phyloP scores from a whole-genome alignment of 1,140 invertebrate species.

The Gonioctena quinquepunctata region DNA sequence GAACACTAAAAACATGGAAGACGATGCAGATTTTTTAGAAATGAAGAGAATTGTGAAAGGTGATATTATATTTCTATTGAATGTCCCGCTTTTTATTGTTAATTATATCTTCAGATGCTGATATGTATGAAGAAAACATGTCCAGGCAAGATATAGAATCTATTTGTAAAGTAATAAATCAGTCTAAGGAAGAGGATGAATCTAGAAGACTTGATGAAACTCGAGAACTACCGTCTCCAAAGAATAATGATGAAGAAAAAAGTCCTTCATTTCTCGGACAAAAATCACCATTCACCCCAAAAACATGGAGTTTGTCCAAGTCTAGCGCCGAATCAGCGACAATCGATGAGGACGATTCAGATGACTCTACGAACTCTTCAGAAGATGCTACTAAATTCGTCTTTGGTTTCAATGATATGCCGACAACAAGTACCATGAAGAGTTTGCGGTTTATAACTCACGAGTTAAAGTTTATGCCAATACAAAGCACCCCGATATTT shows the following conservation, averaged over 20 bases:
- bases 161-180: neutral
- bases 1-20: neutral
- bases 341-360: neutral
- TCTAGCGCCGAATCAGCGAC: neutral
- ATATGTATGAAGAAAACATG: slow-evolving; percentile 11
- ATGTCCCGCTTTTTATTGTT: neutral
- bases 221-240: neutral
- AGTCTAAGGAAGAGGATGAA: neutral
- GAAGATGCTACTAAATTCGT: slow-evolving; percentile 10
- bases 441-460: neutral
- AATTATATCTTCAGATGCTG: slow-evolving; percentile 12
- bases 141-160: neutral
- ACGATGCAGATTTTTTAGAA: neutral
- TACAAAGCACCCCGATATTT: slow-evolving; percentile 3
- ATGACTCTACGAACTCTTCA: neutral
- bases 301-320: neutral
- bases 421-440: neutral
- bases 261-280: neutral
- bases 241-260: neutral
- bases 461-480: slow-evolving; percentile 1
- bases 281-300: neutral
- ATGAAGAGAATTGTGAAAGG: slow-evolving; percentile 1
- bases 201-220: neutral
- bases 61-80: neutral
- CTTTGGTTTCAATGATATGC: slow-evolving; percentile 18